Evolutionary conservation across 2,797 vertebrate genomes (phyloP), one percentile per base, ranked within the genome.

Genomic region (Schizopygopsis malacanthus): DNA sequence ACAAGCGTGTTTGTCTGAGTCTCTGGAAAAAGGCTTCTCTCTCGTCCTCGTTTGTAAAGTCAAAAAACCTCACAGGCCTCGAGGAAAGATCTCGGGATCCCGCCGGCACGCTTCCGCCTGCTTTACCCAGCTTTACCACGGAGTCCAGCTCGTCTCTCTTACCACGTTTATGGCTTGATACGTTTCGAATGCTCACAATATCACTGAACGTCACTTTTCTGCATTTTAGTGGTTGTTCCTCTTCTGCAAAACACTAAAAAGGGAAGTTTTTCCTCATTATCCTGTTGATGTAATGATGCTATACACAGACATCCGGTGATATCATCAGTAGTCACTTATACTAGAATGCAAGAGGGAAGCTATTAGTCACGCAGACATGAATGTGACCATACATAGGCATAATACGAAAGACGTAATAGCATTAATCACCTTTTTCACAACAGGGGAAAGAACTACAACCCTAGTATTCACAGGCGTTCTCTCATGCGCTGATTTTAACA

Each of bases 171-270:
- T 75, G 33, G 25, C 37, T 20, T 18, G 79, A 43, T 52, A 85
- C 76, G 16, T 79, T 83, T 15, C 56, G n/a, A 28, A 56, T 25
- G 7, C 75, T 78, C 16, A 90, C n/a, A 50, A 92, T 90, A 59
- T 89, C 93, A 83, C 87, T 91, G 71, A 95, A 94, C 0, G 59
- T 89, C 1, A 94, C 94, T 83, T 95, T 95, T 87, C 88, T 93
- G 87, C 50, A 90, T n/a, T 73, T 37, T 33, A 92, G 76, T 0
- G 50, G 22, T 63, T 47, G 91, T 79, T 79, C 88, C 45, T 56
- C 81, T 37, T 9, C 63, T 43, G 87, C 61, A 93, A 94, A 70
- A 79, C 69, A 52, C 88, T 87, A 25, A 3, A 78, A 10, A 77
- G 28, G 41, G 20, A 72, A 33, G 59, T 3, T 5, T 61, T 39